phyloP scores from a whole-genome alignment of 2,113 vertebrate species.

The Cololabis saira region DNA sequence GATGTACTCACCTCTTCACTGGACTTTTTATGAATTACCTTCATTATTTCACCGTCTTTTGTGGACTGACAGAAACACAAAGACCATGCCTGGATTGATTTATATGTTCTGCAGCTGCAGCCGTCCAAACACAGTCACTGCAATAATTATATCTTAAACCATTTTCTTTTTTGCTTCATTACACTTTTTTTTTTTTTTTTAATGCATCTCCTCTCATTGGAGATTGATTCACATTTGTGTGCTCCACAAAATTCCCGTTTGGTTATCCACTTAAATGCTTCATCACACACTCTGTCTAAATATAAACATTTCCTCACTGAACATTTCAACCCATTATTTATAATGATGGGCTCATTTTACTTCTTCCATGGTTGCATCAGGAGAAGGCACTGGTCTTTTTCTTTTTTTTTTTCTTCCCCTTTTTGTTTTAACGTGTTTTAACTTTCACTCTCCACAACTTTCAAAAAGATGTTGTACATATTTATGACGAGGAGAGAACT shows the following conservation, averaged over 20 bases:
- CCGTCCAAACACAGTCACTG: conserved; percentile 47
- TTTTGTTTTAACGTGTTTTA: conserved; percentile 28
- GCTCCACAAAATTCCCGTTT: conserved; percentile 31
- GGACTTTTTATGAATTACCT: conserved; percentile 32
- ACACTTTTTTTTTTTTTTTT: conserved; percentile 15
- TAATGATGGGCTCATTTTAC: conserved; percentile 48
- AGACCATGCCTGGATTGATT: conserved; percentile 30
- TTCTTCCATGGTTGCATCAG: conserved; percentile 54
- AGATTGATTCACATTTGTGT: conserved; percentile 28
- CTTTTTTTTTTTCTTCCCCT: conserved; percentile 17
- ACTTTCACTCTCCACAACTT: conserved; percentile 64
- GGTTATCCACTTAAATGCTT: conserved; percentile 38
- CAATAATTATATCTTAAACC: conserved; percentile 28
- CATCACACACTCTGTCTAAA: conserved; percentile 1
- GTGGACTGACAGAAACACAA: conserved; percentile 25
- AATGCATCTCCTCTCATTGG: neutral
- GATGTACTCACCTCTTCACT: conserved; percentile 43
- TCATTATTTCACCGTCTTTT: conserved; percentile 17
- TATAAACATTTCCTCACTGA: conserved; percentile 11
- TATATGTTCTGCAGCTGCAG: conserved; percentile 53
- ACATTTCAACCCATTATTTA: conserved; percentile 59
- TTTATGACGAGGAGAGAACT: conserved; percentile 75
- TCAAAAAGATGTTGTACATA: conserved; percentile 80
- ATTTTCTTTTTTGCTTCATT: conserved; percentile 41
- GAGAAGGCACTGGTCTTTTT: conserved; percentile 72